phyloP scores from a whole-genome alignment of 2,113 vertebrate species.

The Rhea americana region DNA sequence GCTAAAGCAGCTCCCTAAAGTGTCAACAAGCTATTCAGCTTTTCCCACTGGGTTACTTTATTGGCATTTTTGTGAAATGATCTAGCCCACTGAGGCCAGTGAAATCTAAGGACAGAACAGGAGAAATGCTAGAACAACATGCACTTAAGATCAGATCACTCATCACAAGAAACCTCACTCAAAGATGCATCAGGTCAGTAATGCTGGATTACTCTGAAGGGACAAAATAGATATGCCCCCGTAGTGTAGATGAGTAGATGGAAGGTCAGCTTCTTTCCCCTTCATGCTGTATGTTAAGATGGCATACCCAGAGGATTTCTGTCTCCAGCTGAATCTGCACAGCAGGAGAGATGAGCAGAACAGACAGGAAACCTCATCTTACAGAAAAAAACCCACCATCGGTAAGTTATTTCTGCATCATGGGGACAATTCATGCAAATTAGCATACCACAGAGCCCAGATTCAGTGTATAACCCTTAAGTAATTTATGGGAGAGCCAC shows the following conservation, averaged over 20 bases:
- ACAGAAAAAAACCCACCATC: neutral
- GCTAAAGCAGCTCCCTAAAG: neutral
- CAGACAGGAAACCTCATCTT: neutral
- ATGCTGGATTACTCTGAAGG: neutral
- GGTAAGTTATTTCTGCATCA: neutral
- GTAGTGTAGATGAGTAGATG: neutral
- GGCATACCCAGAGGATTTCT: neutral
- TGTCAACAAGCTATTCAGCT: neutral
- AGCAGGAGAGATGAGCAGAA: neutral
- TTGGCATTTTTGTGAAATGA: neutral
- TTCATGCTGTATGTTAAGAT: neutral
- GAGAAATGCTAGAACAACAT: neutral
- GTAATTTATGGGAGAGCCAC: neutral
- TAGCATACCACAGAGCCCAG: neutral
- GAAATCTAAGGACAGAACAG: neutral
- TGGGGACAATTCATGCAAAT: neutral
- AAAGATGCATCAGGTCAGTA: neutral
- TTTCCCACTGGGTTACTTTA: neutral
- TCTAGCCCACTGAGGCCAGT: neutral
- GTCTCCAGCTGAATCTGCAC: neutral
- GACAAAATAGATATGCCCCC: neutral
- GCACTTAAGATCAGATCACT: neutral
- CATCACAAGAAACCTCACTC: neutral
- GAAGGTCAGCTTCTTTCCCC: neutral
- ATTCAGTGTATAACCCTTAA: too few relatives aligned